A percentile compares a stretch with the other conserved stretches of the same genome.
Conservation (phyloP, 2,888 invertebrate species). For the Actias luna region DNA sequence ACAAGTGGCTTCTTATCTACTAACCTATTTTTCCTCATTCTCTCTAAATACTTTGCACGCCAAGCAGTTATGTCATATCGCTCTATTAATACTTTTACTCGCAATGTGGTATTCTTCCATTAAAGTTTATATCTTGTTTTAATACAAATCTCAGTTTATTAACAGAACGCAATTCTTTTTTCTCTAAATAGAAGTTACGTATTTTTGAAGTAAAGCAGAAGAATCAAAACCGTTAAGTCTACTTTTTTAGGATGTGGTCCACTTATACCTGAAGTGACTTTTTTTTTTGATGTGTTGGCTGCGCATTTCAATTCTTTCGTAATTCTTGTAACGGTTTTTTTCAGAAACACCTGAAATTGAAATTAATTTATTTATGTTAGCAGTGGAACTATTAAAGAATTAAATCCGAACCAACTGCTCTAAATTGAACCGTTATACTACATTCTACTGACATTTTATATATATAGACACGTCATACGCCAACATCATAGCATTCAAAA, state of each 20-base stretch:
- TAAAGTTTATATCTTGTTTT: slow-evolving; percentile 22
- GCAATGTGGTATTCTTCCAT: slow-evolving; percentile 22
- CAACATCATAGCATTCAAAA: too few relatives aligned
- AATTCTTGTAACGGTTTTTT: slow-evolving; percentile 1
- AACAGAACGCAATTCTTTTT: slow-evolving; percentile 23
- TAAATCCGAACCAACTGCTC: too few relatives aligned
- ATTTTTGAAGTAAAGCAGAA: slow-evolving; percentile 16
- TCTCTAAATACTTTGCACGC: slow-evolving; percentile 23
- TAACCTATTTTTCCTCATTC: slow-evolving; percentile 23
- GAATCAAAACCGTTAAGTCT: slow-evolving; percentile 22
- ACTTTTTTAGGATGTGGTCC: neutral
- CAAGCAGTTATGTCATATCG: slow-evolving; percentile 23
- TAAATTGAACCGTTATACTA: too few relatives aligned
- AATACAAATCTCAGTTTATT: slow-evolving; percentile 21
- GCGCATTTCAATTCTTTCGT: neutral
- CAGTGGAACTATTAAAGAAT: too few relatives aligned
- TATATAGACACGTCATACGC: too few relatives aligned
- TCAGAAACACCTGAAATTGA: neutral
- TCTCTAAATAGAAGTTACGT: neutral
- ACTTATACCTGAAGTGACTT: neutral
- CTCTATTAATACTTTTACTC: slow-evolving; percentile 24
- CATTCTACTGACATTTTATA: too few relatives aligned
- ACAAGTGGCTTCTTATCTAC: slow-evolving; percentile 24
- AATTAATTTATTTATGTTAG: neutral
- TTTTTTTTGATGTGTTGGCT: neutral